phyloP scores from a whole-genome alignment of 2,113 vertebrate species.

The Acinonyx jubatus region DNA sequence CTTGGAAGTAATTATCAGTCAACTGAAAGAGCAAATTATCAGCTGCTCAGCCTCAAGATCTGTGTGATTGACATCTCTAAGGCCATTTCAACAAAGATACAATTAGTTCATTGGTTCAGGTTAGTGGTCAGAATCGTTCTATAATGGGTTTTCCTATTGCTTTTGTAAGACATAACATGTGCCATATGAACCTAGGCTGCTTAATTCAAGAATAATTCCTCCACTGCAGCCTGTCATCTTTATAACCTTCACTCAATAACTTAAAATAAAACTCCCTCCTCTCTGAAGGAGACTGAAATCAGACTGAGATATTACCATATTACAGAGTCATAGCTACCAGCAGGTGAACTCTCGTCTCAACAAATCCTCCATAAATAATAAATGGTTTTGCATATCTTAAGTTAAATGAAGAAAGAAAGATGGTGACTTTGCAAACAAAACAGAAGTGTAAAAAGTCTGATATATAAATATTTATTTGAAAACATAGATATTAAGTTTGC shows the following conservation, averaged over 20 bases:
- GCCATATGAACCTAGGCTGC: background rate
- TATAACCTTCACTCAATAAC: slow-evolving; percentile 53
- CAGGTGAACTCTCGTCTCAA: slow-evolving; percentile 59
- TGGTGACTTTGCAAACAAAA: slow-evolving; percentile 65
- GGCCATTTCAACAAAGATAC: background rate
- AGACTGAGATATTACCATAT: slow-evolving; percentile 49
- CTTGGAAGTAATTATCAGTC: background rate
- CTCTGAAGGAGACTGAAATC: slow-evolving; percentile 51
- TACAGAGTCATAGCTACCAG: slow-evolving; percentile 43
- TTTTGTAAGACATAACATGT: background rate
- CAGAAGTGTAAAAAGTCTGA: slow-evolving; percentile 56
- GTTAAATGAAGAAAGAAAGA: slow-evolving; percentile 61
- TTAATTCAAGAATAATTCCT: background rate
- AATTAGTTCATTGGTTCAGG: background rate
- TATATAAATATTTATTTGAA: slow-evolving; percentile 37
- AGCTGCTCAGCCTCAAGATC: background rate
- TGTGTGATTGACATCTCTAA: background rate
- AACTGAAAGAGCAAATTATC: background rate
- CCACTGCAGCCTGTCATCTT: background rate
- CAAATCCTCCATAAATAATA: slow-evolving; percentile 74
- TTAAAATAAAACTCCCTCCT: background rate
- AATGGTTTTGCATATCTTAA: slow-evolving; percentile 67
- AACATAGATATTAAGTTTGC: background rate
- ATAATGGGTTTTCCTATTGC: background rate
- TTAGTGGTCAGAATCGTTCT: background rate